These are phyloP conservation scores for Marcusenius ussheri DNA, from an alignment of 2,113 vertebrate genomes.

Conservation along the genomic window DNA sequence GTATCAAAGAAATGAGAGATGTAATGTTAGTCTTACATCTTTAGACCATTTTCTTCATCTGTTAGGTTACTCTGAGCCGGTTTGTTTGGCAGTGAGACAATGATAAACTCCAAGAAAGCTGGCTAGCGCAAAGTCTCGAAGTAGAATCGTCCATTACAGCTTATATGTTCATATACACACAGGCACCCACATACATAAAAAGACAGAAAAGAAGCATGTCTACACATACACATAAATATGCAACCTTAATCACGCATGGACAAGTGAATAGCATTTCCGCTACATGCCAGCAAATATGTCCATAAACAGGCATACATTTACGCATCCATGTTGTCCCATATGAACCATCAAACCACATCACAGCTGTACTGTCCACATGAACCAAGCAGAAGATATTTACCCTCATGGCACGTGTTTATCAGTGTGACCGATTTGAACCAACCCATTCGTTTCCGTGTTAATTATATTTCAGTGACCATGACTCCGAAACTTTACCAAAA, in stretches of 20 bases:
- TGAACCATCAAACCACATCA: slow-evolving; percentile 46
- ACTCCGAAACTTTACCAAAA: slow-evolving; percentile 46
- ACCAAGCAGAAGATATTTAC: slow-evolving; percentile 49
- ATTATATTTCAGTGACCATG: slow-evolving; percentile 42
- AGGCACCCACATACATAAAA: background rate
- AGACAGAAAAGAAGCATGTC: background rate
- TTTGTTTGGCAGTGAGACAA: no score
- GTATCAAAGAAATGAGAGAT: no score
- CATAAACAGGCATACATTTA: slow-evolving; percentile 24
- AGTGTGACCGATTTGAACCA: slow-evolving; percentile 42
- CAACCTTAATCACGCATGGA: background rate
- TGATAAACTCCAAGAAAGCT: no score
- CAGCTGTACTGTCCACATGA: slow-evolving; percentile 38
- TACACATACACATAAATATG: background rate
- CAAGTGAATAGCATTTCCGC: background rate
- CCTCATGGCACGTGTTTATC: slow-evolving; percentile 48
- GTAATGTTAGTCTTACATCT: no score
- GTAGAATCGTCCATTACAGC: background rate
- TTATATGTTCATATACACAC: background rate
- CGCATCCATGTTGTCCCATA: background rate
- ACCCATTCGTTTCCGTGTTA: slow-evolving; percentile 42
- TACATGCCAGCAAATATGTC: background rate
- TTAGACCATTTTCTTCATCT: no score
- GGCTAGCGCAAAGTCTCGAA: background rate
- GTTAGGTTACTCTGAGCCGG: no score